phyloP scores from a whole-genome alignment of 2,888 invertebrate genomes.

The Cordilura impudica region DNA sequence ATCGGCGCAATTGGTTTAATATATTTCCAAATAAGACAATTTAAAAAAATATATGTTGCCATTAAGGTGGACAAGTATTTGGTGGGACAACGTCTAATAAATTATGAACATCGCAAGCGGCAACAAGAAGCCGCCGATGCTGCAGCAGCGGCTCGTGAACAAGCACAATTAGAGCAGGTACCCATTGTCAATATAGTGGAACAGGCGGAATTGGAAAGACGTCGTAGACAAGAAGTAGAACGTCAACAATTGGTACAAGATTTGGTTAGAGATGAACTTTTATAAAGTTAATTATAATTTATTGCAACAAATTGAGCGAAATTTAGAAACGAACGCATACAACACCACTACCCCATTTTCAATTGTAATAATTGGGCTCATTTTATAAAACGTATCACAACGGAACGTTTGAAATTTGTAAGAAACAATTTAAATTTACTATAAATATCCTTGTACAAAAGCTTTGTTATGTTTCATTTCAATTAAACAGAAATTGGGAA shows the following conservation, averaged over 20 bases:
- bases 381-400: no score
- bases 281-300: slow-evolving; percentile 19
- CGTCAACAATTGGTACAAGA: slow-evolving; percentile 54
- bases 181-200: slow-evolving; percentile 60
- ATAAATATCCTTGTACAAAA: no score
- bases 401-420: no score
- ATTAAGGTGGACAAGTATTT: slow-evolving; percentile 99
- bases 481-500: no score
- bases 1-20: slow-evolving; percentile 84
- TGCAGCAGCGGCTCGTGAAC: slow-evolving; percentile 66
- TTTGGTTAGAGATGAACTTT: slow-evolving; percentile 59
- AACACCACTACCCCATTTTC: no score
- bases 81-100: slow-evolving; percentile 96
- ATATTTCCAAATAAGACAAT: slow-evolving; percentile 93
- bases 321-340: no score
- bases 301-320: neutral
- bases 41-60: slow-evolving; percentile 96
- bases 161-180: slow-evolving; percentile 58
- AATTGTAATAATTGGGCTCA: no score
- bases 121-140: slow-evolving; percentile 77
- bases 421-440: no score
- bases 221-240: slow-evolving; percentile 51
- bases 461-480: no score
- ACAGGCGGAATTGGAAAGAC: slow-evolving; percentile 53
- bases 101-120: slow-evolving; percentile 92